Base-by-base conservation (phyloP, 2,797 vertebrate species). In the Anguilla obscura region DNA sequence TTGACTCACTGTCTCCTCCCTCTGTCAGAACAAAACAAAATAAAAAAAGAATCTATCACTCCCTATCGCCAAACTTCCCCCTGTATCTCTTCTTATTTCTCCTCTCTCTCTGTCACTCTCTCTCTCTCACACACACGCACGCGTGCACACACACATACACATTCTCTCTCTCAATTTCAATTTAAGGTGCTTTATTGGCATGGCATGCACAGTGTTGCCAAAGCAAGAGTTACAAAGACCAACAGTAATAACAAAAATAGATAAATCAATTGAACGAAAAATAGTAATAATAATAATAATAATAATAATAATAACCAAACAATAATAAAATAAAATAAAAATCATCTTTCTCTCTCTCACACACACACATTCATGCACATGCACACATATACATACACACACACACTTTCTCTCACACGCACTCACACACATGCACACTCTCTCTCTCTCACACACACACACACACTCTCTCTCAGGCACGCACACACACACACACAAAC, bases 1-100 rank as follows among this genome's bases (percentile, higher is more conserved):
- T 66, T 74, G 71, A 33, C 33, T 33, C 71, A 14, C 74, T 36
- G 30, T 36, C 74, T 12, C 74, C 74, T 40, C 33, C 74, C 74
- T 79, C 30, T 79, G 45, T 54, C 80, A 50, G 27, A 83, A 50
- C 45, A 83, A 52, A 83, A 50, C 45, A 83, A 83, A 21, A 45
- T 82, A 82, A 52, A 83, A n/a, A 83, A 50, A 83, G 3, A 50
- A 83, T 52, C 24, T 52, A 21, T 50, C 40, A 21, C 80, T 24
- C 24, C 18, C 93, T 94, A 91, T 93, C 91, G 91, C 94, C 91
- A 90, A 92, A 94, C 93, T 92, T 79, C 74, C 33, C 74, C 36
- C 80, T 52, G 24, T 83, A 4, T 83, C 40, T 83, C 45, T 27
- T 33, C 69, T 33, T 71, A 33, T 45, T 8, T 79, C 74, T 79